These are phyloP conservation scores for Pleuronectes platessa DNA, from an alignment of 2,113 vertebrate genomes.

Conservation along the genomic window DNA sequence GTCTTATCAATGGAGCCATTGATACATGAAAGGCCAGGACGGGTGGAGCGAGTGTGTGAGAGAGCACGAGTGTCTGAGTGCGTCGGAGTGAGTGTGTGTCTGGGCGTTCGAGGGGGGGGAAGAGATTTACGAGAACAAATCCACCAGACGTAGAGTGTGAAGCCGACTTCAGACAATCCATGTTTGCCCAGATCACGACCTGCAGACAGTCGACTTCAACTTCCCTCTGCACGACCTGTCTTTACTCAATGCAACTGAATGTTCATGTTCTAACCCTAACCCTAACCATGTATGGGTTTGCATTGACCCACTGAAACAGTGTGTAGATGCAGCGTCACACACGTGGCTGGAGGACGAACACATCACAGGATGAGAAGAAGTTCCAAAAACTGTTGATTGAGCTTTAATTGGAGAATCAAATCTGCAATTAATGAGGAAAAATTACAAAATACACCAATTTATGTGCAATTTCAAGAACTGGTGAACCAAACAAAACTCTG, in stretches of 20 bases:
- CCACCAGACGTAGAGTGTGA: slow-evolving; percentile 48
- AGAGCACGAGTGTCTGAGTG: slow-evolving; percentile 25
- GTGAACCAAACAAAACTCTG: no score
- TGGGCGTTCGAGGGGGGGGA: slow-evolving; percentile 9
- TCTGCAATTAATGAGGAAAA: no score
- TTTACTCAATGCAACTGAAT: neutral
- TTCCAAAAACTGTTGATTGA: no score
- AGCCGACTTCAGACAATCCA: slow-evolving; percentile 45
- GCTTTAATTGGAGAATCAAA: no score
- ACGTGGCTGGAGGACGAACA: neutral
- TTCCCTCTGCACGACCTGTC: no score
- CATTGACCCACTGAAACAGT: neutral
- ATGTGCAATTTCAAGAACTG: no score
- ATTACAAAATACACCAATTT: no score
- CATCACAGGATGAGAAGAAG: neutral
- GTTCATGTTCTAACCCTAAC: neutral
- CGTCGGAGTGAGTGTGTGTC: slow-evolving; percentile 43
- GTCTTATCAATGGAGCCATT: slow-evolving; percentile 73
- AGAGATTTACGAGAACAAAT: slow-evolving; percentile 64
- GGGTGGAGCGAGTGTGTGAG: slow-evolving; percentile 53
- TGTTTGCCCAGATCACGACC: slow-evolving; percentile 57
- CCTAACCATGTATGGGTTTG: neutral
- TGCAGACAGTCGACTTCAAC: neutral
- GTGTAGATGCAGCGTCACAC: neutral
- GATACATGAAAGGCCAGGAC: slow-evolving; percentile 61